Evolutionary conservation across 2,797 vertebrate genomes (phyloP), one percentile per base, ranked within the genome.

Genomic region (Novumbra hubbsi): DNA sequence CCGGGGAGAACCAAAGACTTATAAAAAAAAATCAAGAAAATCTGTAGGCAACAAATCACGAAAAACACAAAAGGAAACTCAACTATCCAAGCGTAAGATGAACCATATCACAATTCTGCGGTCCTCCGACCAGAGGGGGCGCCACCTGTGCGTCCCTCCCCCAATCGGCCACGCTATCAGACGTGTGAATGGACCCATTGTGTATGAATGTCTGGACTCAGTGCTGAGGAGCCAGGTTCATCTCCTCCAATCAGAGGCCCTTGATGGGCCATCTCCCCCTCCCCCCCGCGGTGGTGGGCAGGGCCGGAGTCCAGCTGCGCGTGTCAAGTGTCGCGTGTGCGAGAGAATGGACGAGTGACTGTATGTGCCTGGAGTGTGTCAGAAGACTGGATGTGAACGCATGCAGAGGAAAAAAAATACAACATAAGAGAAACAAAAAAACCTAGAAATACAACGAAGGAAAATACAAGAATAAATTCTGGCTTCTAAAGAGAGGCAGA

Each of bases 151-250:
- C 80, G 88, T 89, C 85, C 90, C 87, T 87, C 85, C 87, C 87
- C 85, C 86, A 91, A 90, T 86, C 93, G 94, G 95, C 96, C 96
- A 95, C 93, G 95, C 95, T 95, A 91, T 90, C 95, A 90, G 96
- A 93, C 88, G 83, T 86, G 94, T 96, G 96, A 96, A 90, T 97
- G 98, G 94, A 94, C 95, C 95, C 89, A 91, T 95, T 91, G 91
- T 90, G 95, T 95, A 89, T 95, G 96, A 96, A 91, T 97, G 95
- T 94, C 94, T 96, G 96, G 95, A 94, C 95, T 94, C 94, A 84
- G 86, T 90, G 92, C 91, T 91, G 91, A 91, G 93, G 94, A 94
- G 93, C 94, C 96, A 93, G 94, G 91, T 95, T 94, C 92, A 91
- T 92, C 94, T 95, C 94, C 91, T 94, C 94, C 88, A 90, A 92